Evolutionary conservation across 2,797 vertebrate genomes (phyloP), one percentile per base, ranked within the genome.

Genomic region (Neosilurus hyrtlii): DNA sequence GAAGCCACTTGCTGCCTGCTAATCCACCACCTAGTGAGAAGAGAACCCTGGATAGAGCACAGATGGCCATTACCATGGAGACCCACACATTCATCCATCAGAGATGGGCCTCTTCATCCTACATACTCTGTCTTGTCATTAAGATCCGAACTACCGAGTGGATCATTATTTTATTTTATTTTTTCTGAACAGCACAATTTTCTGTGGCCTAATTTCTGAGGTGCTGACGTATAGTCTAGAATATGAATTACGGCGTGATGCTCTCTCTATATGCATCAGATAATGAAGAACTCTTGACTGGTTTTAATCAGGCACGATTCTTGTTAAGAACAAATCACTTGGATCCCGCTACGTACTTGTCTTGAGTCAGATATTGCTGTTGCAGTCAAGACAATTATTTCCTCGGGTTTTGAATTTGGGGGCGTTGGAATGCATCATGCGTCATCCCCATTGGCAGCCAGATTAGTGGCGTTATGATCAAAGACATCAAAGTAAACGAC

Each of bases 61-160:
- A 87, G 77, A 83, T 82, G 80, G 90, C 89, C 89, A 94, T 93
- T 92, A 92, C 91, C 92, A 92, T 93, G 92, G 92, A 92, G 92
- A 93, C 92, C 76, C 67, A 77, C 82, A 72, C 68, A 70, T 54
- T 84, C 76, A 43, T 83, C 37, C 70, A 61, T 51, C 75, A 85
- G 57, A 84, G 84, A 84, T 26, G 14, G 72, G 63, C 78, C 78
- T 63, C 15, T 20, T 62, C 75, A 37, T 67, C 84, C 89, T 87
- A 90, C 84, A 79, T 86, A 85, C 79, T 37, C 66, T 0, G 15
- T 51, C 52, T 59, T 11, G 54, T 61, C 79, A 80, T 80, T 68
- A 49, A 37, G 54, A 68, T 68, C 26, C 68, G 78, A 56, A 68
- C 35, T 80, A 24, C 10, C 1, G 18, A 56, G 37, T 35, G 49